These are phyloP conservation scores for Gadopsis bispinosus DNA, from an alignment of 2,797 vertebrate species.

Conservation along the genomic window DNA sequence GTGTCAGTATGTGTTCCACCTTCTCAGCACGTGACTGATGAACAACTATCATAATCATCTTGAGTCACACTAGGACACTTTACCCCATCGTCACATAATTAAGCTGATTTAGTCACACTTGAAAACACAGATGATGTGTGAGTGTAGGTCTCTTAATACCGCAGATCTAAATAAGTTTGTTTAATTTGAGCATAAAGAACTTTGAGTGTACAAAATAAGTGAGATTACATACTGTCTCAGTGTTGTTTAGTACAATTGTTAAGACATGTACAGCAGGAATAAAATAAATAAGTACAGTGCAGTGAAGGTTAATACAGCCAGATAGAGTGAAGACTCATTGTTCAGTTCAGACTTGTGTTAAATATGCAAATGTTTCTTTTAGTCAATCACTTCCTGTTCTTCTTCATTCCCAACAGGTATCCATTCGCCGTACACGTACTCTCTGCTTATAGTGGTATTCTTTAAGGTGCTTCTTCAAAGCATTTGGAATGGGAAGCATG, in stretches of 20 bases:
- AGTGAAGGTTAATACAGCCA: constrained; percentile 55
- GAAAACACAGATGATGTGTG: constrained; percentile 51
- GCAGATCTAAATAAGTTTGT: constrained; percentile 66
- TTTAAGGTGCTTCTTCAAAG: constrained; percentile 89
- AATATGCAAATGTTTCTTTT: constrained; percentile 43
- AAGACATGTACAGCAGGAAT: constrained; percentile 70
- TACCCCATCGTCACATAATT: constrained; percentile 62
- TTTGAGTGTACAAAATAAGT: constrained; percentile 68
- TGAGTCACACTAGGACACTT: constrained; percentile 54
- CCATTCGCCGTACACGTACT: constrained; percentile 87
- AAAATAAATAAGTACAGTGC: constrained; percentile 79
- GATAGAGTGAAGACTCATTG: constrained; percentile 30
- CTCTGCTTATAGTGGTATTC: constrained; percentile 92
- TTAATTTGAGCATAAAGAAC: constrained; percentile 75
- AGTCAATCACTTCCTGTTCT: constrained; percentile 14
- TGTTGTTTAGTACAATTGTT: constrained; percentile 67
- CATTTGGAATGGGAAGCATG: constrained; percentile 85
- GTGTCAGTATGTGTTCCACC: constrained; percentile 56
- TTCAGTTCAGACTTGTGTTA: constrained; percentile 39
- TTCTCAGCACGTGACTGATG: constrained; percentile 77
- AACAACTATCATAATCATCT: constrained; percentile 78
- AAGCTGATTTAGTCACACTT: constrained; percentile 71
- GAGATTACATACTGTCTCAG: constrained; percentile 67
- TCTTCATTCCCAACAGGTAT: constrained; percentile 86
- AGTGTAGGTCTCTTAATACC: constrained; percentile 38